phyloP scores from a whole-genome alignment of 1,140 invertebrate species.

The Globodera ellingtonae region DNA sequence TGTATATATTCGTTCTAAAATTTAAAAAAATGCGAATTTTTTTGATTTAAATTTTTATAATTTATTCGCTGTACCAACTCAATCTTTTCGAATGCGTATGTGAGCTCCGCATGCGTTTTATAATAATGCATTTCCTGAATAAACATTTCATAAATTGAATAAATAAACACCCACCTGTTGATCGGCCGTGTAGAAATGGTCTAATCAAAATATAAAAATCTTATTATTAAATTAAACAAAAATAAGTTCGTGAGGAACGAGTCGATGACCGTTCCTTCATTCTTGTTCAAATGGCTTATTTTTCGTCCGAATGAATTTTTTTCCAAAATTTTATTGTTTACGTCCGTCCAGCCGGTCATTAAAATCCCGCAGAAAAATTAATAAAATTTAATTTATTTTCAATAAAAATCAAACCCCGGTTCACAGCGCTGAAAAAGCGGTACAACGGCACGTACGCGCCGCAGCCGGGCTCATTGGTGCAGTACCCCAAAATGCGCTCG shows the following conservation, averaged over 20 bases:
- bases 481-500: constrained; percentile 51
- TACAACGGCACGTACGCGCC: constrained; percentile 58
- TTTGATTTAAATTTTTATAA: too few species aligned
- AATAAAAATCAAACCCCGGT: constrained; percentile 45
- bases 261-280: too few species aligned
- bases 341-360: too few species aligned
- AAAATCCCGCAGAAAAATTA: too few species aligned
- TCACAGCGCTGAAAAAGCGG: constrained; percentile 56
- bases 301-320: too few species aligned
- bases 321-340: too few species aligned
- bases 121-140: constrained; percentile 54
- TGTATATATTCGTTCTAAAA: too few species aligned
- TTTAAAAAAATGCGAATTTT: too few species aligned
- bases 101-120: constrained; percentile 54
- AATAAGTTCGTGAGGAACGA: too few species aligned
- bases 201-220: constrained; percentile 32
- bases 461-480: constrained; percentile 57
- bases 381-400: too few species aligned
- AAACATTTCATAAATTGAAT: not conserved
- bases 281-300: too few species aligned
- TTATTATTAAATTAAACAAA: not conserved
- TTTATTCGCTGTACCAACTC: constrained; percentile 17
- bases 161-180: constrained; percentile 21
- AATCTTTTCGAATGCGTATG: constrained; percentile 51
- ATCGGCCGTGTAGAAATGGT: constrained; percentile 50